Base-by-base conservation (phyloP, 2,888 invertebrate genomes). In the Antheraea yamamai region DNA sequence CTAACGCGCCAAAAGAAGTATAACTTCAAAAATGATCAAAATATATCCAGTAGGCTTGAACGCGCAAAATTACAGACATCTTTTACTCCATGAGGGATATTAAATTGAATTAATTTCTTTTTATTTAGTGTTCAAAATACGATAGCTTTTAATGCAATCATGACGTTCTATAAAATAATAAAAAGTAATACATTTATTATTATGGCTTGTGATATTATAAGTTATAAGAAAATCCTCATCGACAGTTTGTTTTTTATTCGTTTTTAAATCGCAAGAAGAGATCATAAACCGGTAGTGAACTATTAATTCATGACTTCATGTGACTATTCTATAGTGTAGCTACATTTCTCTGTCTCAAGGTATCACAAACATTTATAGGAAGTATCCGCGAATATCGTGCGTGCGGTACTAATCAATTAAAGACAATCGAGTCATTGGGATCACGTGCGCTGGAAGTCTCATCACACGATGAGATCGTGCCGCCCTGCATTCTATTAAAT, bases 321-420 rank as follows among this genome's bases (percentile, higher is more conserved):
- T 23, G n/a, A 10, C 23, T 61, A 23, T n/a, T 23, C 3, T n/a
- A 58, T n/a, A 1, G 10, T 66, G 30, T 66, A 26, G 26, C 16
- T 75, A 58, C 73, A 73, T 78, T 75, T 77, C 26, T 75, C 77
- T 64, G 47, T 72, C 39, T 30, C 47, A 58, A 71, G 75, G 76
- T 75, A 78, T 77, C 76, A 79, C 70, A 39, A 20, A 73, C 70
- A 77, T 75, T 73, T 75, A 78, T 74, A 79, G 77, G 80, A 81
- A 80, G 79, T 70, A 23, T 61, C 77, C 76, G 80, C 77, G 74
- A 75, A 82, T 82, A 82, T 81, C 82, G 83, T 81, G 85, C 87
- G 85, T 87, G 88, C 87, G 87, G 82, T 80, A 85, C 88, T 89
- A 89, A 91, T 90, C 90, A 92, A 92, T 93, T 91, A 89, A 85